Conservation (phyloP, 2,113 vertebrate genomes). For the Erythrocercus mccallii region DNA sequence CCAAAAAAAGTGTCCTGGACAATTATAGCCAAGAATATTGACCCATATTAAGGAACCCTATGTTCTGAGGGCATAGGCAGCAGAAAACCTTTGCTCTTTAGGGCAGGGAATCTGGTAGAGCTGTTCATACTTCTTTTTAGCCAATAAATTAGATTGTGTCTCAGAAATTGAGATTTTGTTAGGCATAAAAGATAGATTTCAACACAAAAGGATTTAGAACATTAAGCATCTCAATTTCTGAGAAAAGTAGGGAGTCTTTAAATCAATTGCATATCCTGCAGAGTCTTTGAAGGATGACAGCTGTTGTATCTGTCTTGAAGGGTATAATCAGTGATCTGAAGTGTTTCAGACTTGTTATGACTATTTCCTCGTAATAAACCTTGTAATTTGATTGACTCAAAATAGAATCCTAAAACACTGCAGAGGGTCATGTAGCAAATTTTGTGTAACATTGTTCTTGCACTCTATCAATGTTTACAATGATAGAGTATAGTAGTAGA, state of each 20-base stretch:
- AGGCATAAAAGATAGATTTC: background rate
- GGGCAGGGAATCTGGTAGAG: background rate
- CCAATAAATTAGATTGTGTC: background rate
- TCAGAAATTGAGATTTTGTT: background rate
- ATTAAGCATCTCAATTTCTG: background rate
- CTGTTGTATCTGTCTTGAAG: slow-evolving; percentile 33
- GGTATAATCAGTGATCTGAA: slow-evolving; percentile 42
- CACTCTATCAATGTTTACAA: background rate
- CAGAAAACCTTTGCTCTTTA: background rate
- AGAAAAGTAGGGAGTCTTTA: background rate
- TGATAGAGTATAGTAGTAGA: background rate
- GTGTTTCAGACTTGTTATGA: slow-evolving; percentile 41
- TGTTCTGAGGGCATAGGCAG: background rate
- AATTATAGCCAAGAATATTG: background rate
- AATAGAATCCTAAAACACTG: slow-evolving; percentile 12
- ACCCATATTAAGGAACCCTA: background rate
- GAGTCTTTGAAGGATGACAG: slow-evolving; percentile 36
- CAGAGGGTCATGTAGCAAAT: slow-evolving; percentile 3
- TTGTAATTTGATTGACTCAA: slow-evolving; percentile 35
- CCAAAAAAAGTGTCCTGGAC: background rate
- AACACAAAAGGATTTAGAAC: background rate
- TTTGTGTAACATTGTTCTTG: background rate
- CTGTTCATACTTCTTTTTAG: background rate
- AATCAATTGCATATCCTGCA: slow-evolving; percentile 22
- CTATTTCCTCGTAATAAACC: slow-evolving; percentile 33